Base-by-base conservation (phyloP, 2,797 vertebrate species). In the Acrossocheilus fasciatus region DNA sequence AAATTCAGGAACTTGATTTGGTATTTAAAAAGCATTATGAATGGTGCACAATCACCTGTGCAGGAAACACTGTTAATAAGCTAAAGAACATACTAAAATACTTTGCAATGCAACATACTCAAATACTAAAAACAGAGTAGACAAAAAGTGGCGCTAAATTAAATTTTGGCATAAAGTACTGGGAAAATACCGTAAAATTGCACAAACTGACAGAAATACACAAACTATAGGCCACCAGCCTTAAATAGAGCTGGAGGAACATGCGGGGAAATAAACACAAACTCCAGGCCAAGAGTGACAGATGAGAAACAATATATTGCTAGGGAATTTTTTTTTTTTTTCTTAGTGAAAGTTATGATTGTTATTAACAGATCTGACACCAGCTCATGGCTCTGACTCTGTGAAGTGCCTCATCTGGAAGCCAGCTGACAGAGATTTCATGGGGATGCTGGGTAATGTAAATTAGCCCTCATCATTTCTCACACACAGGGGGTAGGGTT, bases 381-480 rank as follows among this genome's bases (percentile, higher is more conserved):
- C 69, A 57, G 62, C 69, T 74, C 86, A 72, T 75, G 85, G 83
- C 75, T 77, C 78, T 54, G 4, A 39, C 73, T 86, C 50, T 62
- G 78, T 39, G 72, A 69, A 80, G 86, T 70, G 79, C 79, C 84
- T 91, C 91, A 93, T 93, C 91, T 93, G 93, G 91, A 91, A 81
- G 77, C 87, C 93, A 94, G 92, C 93, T 94, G 91, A 94, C 78
- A 69, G 80, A 81, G 81, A 88, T 86, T 78, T 81, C 23, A 70
- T 75, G 64, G 79, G 73, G 83, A 70, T 18, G 6, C 30, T 76
- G 6, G 59, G 70, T 72, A 79, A 84, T 20, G 15, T 68, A 23
- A 88, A 82, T 87, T 86, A 89, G 77, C 74, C 85, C 73, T 86
- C 81, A 74, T 82, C 66, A 80, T 81, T 88, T 82, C 69, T 77